Base-by-base conservation (phyloP, 2,797 vertebrate genomes). In the Sebastes kiyomatsui region DNA sequence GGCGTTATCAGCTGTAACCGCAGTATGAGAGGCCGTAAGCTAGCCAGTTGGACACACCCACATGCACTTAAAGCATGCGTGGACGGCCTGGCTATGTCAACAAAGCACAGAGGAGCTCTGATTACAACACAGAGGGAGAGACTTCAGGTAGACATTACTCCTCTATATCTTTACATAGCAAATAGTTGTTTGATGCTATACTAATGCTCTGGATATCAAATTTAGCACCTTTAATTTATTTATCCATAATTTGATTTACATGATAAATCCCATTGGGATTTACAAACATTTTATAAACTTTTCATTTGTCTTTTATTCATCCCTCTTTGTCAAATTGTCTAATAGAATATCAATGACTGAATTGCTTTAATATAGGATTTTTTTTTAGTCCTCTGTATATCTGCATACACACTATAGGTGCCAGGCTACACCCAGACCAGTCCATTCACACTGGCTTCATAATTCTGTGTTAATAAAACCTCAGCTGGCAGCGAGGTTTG, bases 381-480 rank as follows among this genome's bases (percentile, higher is more conserved):
- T 38, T 32, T 55, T 38, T 80, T 11, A 30, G 25, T 49, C 30
- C 23, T 23, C 18, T 18, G 6, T 42, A 18, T 49, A 23, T 78
- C 61, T 70, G 33, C 12, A 67, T 28, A 55, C 30, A 67, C 25
- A 16, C 27, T 66, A 5, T 7, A 33, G n/a, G 25, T 71, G 22
- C 7, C 71, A 80, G 68, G 4, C 28, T 67, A 32, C 30, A 59
- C 60, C 66, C 61, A 67, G 46, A 27, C 5, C 12, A 59, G 38
- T 60, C 27, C 7, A 46, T 67, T 74, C 71, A 70, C 46, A 70
- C 46, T 20, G 18, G 30, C 75, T 58, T 72, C 62, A 79, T 71
- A 54, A 83, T 81, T 83, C 77, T 66, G 46, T 77, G 54, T 79
- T 65, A 75, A 77, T 74, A 68, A 83, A 81, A 85, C 38, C 66